Conservation (phyloP, 2,113 vertebrate genomes). For the Trematomus loennbergii region DNA sequence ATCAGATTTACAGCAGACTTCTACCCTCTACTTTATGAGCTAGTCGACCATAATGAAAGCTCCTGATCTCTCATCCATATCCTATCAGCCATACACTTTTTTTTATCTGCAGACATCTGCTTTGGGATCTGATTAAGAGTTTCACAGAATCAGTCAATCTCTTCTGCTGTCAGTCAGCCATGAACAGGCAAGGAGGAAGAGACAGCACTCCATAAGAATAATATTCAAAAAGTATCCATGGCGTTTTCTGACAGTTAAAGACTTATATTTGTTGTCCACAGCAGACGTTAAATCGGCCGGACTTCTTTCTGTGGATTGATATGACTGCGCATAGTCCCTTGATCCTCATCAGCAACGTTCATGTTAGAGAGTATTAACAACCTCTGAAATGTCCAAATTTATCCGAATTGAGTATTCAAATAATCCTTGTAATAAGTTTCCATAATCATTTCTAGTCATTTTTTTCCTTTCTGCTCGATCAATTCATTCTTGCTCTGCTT, state of each 20-base stretch:
- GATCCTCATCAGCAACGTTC: no score
- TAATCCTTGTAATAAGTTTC: no score
- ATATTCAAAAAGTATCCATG: no score
- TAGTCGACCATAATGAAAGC: conserved; percentile 23
- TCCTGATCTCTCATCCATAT: conserved; percentile 44
- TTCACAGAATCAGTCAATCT: conserved; percentile 35
- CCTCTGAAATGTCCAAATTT: no score
- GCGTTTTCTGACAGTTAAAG: no score
- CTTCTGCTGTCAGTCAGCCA: conserved; percentile 29
- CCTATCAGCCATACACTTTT: conserved; percentile 30
- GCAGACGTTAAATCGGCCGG: no score
- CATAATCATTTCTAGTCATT: not conserved
- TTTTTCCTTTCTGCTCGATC: not conserved
- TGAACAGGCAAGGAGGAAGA: conserved; percentile 11
- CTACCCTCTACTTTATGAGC: conserved; percentile 29
- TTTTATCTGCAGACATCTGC: conserved; percentile 49
- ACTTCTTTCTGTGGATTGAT: no score
- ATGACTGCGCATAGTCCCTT: no score
- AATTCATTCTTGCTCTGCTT: not conserved
- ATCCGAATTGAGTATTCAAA: no score
- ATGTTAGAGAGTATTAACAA: no score
- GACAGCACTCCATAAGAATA: not conserved
- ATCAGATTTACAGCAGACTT: conserved; percentile 36
- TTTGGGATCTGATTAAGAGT: conserved; percentile 45
- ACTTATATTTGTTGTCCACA: no score